Evolutionary conservation across 2,888 invertebrate genomes (phyloP), one percentile per base, ranked within the genome.

Genomic region (Byasa hedistus): DNA sequence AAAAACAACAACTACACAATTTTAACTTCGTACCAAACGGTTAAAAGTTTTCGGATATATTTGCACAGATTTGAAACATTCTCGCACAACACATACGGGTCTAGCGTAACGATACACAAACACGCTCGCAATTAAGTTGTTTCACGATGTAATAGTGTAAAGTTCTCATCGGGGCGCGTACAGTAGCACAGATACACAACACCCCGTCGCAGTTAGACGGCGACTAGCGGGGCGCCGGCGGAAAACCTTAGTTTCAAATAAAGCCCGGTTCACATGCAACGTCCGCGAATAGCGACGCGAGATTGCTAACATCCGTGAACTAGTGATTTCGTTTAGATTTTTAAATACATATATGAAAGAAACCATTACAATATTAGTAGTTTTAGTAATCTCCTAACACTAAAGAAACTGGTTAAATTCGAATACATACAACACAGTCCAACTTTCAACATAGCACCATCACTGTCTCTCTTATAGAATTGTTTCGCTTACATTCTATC

Each of bases 201-300:
- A 58, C 63, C 23, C 51, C 32, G 19, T 27, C 55, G 52, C 55
- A 32, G 70, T 68, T 70, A 60, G 65, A 62, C 48, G 60, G 23
- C 59, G 66, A 66, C 65, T 69, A 61, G 64, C 66, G 65, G 62
- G 24, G 62, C 68, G 63, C 61, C 66, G 59, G 69, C 69, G 68
- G 69, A 69, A 73, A 32, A 73, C 76, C 71, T 69, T 70, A 76
- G 72, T 59, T 51, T 36, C 66, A 56, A 51, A 63, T 67, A 59
- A 67, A 60, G 58, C 23, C 55, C 3, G 63, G 66, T 56, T 67
- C 55, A 67, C 66, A 67, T 57, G 54, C 36, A 39, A 24, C 44
- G 21, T 32, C 32, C 48, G 39, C 61, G 24, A 22, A 58, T 17
- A 23, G n/a, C 36, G 39, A 39, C 39, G 39, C 39, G 15, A 39